These are phyloP conservation scores for Pseudolaguvia tuberculata DNA, from an alignment of 2,113 vertebrate genomes.

Conservation along the genomic window DNA sequence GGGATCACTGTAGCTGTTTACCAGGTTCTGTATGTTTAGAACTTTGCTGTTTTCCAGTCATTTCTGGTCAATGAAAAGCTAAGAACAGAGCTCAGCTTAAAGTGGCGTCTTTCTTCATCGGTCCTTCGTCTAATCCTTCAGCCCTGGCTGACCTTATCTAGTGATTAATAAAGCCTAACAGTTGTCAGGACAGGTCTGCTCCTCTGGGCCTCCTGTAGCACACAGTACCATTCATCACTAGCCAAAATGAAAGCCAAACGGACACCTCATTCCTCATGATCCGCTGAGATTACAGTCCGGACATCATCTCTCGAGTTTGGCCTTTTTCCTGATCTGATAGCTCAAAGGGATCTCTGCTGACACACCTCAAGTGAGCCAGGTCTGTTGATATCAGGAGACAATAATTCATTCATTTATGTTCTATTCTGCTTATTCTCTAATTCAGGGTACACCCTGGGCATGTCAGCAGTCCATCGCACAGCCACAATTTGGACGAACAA, in stretches of 20 bases:
- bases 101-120: conserved; percentile 33
- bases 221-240: conserved; percentile 38
- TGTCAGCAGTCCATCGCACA: too few relatives aligned
- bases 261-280: conserved; percentile 30
- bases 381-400: neutral
- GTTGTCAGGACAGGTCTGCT: conserved; percentile 2
- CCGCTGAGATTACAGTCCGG: conserved; percentile 39
- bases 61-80: neutral
- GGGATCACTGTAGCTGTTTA: too few relatives aligned
- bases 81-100: conserved; percentile 6
- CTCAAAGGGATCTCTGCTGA: conserved; percentile 18
- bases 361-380: conserved; percentile 12
- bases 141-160: conserved; percentile 18
- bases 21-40: too few relatives aligned
- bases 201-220: conserved; percentile 30
- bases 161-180: conserved; percentile 44
- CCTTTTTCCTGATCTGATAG: conserved; percentile 14
- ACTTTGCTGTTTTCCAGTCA: neutral
- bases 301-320: conserved; percentile 17
- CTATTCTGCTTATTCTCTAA: too few relatives aligned
- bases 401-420: too few relatives aligned
- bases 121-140: conserved; percentile 30
- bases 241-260: conserved; percentile 28
- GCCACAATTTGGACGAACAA: too few relatives aligned
- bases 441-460: too few relatives aligned